Evolutionary conservation across 2,888 invertebrate species (phyloP), one percentile per base, ranked within the genome.

Genomic region (Andrena camellia): DNA sequence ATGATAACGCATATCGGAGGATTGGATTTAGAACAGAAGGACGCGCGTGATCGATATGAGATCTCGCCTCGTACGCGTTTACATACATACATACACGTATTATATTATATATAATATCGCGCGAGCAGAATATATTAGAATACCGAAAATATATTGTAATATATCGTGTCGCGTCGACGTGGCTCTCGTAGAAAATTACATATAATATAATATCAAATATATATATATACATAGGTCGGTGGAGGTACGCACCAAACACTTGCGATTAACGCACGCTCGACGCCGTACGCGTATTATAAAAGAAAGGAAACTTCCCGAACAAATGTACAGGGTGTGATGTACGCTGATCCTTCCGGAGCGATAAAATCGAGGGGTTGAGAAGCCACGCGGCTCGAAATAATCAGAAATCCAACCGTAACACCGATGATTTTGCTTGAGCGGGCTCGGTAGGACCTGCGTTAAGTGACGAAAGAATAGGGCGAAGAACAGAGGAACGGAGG

Each of bases 41-140:
- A 78, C 74, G 66, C 67, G 82, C 75, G 62, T 67, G 82, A 82
- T 82, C 79, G 75, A 79, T 82, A 68, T 72, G 79, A 79, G 79
- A 82, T 82, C 82, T 64, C 57, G 62, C 71, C 71, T 75, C 82
- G 74, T 75, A 79, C 79, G 68, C 68, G 60, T 70, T 74, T 71
- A 54, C 71, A 66, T 59, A 63, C 54, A 66, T 70, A 79, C 72
- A 73, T 76, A 81, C 73, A 76, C 73, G 52, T 77, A 75, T 78
- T 74, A 81, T 82, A 85, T 85, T 83, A 84, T 85, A 80, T 73
- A 80, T 74, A 76, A 81, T 57, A 57, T 57, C 57, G 48, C 67
- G 73, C 52, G 71, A 48, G 13, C 78, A 52, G 70, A 64, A 29
- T 82, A 74, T 68, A 76, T 59, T 64, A 70, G 57, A 81, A 83